A percentile compares a stretch with the other conserved stretches of the same genome.
Conservation (phyloP, 1,140 invertebrate species). For the Dufourea novaeangliae region DNA sequence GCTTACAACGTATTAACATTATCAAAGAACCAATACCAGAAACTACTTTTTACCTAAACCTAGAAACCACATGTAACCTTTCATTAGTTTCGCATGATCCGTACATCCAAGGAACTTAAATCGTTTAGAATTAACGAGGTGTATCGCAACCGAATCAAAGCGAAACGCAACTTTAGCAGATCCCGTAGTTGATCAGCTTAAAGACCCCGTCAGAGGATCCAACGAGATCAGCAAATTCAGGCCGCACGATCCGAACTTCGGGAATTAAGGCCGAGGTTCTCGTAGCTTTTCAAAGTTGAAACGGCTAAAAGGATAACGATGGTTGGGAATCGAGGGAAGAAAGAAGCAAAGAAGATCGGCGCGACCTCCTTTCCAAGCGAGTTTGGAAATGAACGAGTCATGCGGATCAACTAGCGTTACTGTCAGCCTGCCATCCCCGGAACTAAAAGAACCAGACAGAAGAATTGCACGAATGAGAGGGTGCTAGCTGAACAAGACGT, state of each 20-base stretch:
- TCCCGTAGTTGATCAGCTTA: slow-evolving; percentile 55
- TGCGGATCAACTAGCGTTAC: slow-evolving; percentile 27
- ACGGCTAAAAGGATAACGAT: slow-evolving; percentile 29
- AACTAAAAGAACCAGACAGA: slow-evolving; percentile 38
- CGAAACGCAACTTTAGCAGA: slow-evolving; percentile 41
- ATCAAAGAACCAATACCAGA: not conserved
- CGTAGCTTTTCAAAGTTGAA: slow-evolving; percentile 19
- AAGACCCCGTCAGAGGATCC: slow-evolving; percentile 30
- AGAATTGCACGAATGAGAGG: slow-evolving; percentile 39
- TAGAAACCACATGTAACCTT: not conserved
- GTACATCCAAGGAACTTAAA: not conserved
- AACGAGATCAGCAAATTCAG: slow-evolving; percentile 55
- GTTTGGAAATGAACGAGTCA: slow-evolving; percentile 54
- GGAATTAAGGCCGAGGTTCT: not conserved
- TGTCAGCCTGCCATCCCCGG: slow-evolving; percentile 44
- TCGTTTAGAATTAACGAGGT: not conserved
- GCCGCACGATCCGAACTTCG: slow-evolving; percentile 19
- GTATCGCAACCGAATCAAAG: slow-evolving; percentile 13
- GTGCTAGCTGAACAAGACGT: slow-evolving; percentile 49
- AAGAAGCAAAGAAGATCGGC: slow-evolving; percentile 11
- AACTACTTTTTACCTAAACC: not conserved
- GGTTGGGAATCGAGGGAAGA: slow-evolving; percentile 14
- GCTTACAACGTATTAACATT: too few relatives aligned
- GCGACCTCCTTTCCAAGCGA: slow-evolving; percentile 48
- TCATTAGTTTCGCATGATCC: not conserved